Evolutionary conservation across 1,140 invertebrate genomes (phyloP).

Genomic region (Neomicropteryx cornuta): DNA sequence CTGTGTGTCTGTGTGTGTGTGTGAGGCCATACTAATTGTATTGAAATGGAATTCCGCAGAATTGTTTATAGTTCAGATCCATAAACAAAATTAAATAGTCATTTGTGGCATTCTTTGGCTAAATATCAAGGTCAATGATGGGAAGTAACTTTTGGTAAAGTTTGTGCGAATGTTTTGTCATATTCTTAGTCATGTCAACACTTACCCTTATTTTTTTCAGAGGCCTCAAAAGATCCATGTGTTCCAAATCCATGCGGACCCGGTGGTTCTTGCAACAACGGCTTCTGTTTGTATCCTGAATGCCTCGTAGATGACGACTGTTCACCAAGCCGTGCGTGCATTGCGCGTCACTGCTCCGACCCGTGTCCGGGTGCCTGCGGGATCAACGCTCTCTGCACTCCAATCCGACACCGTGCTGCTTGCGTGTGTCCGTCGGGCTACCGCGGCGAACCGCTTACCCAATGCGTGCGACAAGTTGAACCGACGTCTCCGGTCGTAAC

Average conservation of each 20-base stretch:
- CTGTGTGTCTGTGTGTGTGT: too few species aligned
- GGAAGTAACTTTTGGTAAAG: too few species aligned
- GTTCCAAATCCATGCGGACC: constrained; percentile 68
- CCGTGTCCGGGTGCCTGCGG: constrained; percentile 74
- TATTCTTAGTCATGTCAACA: not conserved
- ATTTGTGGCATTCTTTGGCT: too few species aligned
- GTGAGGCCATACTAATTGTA: too few species aligned
- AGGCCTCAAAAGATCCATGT: constrained; percentile 53
- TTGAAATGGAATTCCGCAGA: too few species aligned
- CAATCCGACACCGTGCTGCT: constrained; percentile 67
- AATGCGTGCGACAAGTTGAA: constrained; percentile 46
- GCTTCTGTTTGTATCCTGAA: constrained; percentile 72
- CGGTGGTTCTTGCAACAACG: constrained; percentile 70
- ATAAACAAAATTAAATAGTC: too few species aligned
- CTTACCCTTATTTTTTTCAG: too few species aligned
- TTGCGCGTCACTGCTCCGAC: constrained; percentile 68
- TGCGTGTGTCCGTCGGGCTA: constrained; percentile 57
- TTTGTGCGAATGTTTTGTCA: not conserved
- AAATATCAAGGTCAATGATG: too few species aligned
- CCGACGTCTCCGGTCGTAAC: constrained; percentile 37
- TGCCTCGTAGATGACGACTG: constrained; percentile 79
- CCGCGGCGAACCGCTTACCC: constrained; percentile 65
- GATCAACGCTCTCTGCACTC: constrained; percentile 69
- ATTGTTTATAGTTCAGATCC: too few species aligned
- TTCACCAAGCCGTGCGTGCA: constrained; percentile 67